Evolutionary conservation across 2,888 invertebrate species (phyloP), one percentile per base, ranked within the genome.

Genomic region (Bruchidius siliquastri): DNA sequence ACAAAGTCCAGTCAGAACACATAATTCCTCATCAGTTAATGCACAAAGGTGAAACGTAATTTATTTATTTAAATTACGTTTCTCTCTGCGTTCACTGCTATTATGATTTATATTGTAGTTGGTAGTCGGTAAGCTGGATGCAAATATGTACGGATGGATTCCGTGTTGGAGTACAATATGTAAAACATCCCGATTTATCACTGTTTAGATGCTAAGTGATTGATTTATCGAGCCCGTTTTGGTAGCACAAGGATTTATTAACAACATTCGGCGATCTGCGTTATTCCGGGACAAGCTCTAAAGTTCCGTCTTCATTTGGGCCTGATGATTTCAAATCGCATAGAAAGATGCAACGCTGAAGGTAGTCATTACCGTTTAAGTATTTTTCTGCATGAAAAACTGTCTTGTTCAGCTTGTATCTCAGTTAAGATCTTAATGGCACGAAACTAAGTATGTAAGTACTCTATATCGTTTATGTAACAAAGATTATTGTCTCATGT

Each of bases 51-150:
- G 74, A 72, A 77, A 75, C 76, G 79, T 80, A 79, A 81, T 80
- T 81, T 80, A 81, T 81, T 81, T 80, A 79, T 80, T 78, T 79
- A 78, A 80, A 79, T 80, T 81, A 77, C 78, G 78, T 79, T 76
- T 76, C 74, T 76, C 76, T 76, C 73, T 76, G 75, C 13, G 49
- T 74, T 73, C 76, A 77, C 75, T 75, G 74, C 74, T 78, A 77
- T 74, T 76, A 76, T 78, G 76, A 78, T 78, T 78, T 77, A 78
- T 74, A 74, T 72, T 72, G 73, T 74, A 76, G 76, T 78, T 77
- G 73, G 76, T 75, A 49, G 49, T 49, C 49, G 49, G 49, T 49
- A 49, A 49, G 49, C 49, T 49, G 49, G 13, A 49, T 49, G 49
- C 49, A 49, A 49, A 49, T 49, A 8, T 49, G 49, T 49, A 49